Percentiles rank a stretch among this genome's conserved stretches.
Conservation (phyloP, 2,797 vertebrate species). For the Ispidina picta region DNA sequence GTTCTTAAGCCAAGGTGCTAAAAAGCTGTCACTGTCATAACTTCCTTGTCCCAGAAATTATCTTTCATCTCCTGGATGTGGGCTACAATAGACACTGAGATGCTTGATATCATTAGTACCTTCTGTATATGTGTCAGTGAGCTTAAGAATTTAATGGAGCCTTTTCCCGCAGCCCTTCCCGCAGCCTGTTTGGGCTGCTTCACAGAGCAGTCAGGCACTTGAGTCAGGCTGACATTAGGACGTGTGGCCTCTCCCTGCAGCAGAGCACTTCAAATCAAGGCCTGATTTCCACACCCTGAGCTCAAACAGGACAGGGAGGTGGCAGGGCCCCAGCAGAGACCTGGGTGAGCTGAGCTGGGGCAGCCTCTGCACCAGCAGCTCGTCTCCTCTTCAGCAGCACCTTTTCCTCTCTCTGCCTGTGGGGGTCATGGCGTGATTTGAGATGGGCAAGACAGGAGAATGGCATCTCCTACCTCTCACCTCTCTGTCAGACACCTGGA, state of each 20-base stretch:
- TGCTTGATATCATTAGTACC: slow-evolving; percentile 51
- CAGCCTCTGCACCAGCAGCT: background rate
- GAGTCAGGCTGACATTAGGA: background rate
- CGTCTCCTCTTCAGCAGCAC: background rate
- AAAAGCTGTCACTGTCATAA: slow-evolving; percentile 56
- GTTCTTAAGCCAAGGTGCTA: slow-evolving; percentile 28
- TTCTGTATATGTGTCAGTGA: slow-evolving; percentile 42
- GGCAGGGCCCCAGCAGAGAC: background rate
- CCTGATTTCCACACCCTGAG: background rate
- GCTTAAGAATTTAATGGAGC: slow-evolving; percentile 46
- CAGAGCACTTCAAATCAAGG: background rate
- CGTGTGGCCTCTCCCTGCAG: background rate
- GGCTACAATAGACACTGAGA: slow-evolving; percentile 44
- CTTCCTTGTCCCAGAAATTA: slow-evolving; percentile 66
- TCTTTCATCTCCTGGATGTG: slow-evolving; percentile 54
- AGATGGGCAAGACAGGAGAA: background rate
- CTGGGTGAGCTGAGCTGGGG: background rate
- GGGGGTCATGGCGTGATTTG: background rate
- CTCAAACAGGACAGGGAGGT: rapidly evolving
- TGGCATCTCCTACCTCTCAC: background rate
- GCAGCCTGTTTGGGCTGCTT: background rate
- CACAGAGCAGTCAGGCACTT: background rate
- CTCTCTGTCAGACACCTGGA: background rate
- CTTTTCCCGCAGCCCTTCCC: background rate
- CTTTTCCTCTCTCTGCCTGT: background rate